A percentile compares a stretch with the other conserved stretches of the same genome.
phyloP scores from a whole-genome alignment of 2,888 invertebrate genomes.

The Tinea semifulvella region DNA sequence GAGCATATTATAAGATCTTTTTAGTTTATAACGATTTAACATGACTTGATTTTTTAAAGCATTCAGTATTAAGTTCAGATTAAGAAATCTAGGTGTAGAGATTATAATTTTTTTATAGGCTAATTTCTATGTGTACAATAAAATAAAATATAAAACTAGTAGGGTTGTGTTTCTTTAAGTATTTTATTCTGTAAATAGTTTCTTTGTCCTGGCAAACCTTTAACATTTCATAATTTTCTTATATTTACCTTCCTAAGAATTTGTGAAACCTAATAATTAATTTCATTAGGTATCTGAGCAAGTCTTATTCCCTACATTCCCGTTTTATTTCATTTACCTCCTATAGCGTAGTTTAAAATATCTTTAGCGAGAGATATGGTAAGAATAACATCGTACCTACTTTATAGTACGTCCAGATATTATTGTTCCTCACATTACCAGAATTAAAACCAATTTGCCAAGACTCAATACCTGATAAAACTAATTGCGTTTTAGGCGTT shows the following conservation, averaged over 20 bases:
- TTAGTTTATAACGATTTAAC: constrained; percentile 36
- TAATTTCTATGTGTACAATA: constrained; percentile 47
- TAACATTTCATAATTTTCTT: neutral
- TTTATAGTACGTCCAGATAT: no score
- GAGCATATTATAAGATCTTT: constrained; percentile 35
- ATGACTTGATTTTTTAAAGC: constrained; percentile 40
- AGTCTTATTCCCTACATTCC: neutral
- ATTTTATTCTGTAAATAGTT: constrained; percentile 34
- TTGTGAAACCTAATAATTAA: neutral
- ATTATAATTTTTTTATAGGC: constrained; percentile 41
- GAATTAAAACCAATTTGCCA: no score
- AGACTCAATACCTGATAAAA: no score
- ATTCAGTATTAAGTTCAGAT: constrained; percentile 58
- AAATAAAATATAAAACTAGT: constrained; percentile 50
- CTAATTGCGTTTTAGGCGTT: no score
- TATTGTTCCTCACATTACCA: no score
- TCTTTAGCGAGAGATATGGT: no score
- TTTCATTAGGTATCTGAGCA: constrained; percentile 3
- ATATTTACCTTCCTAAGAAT: neutral
- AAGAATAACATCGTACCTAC: no score
- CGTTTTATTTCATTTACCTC: neutral
- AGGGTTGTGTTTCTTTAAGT: constrained; percentile 61
- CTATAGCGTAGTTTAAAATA: no score
- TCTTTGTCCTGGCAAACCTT: neutral
- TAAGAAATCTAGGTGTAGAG: constrained; percentile 49